phyloP scores from a whole-genome alignment of 1,140 invertebrate species.

The Drosophila kanapiae region DNA sequence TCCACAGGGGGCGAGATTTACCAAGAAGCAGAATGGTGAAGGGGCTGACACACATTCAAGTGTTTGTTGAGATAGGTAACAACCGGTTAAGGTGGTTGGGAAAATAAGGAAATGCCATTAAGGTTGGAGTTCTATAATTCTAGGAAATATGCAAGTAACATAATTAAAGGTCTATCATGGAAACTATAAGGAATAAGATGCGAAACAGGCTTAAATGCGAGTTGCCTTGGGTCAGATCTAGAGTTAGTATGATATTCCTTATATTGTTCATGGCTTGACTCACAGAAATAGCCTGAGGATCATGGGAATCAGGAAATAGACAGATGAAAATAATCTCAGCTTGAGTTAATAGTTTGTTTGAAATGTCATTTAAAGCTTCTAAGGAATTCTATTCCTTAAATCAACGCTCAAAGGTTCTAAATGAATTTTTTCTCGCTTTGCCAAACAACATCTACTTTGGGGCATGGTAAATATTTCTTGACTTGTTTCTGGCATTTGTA shows the following conservation, averaged over 20 bases:
- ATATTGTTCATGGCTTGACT: too few species aligned
- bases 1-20: conserved; percentile 1
- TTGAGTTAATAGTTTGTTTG: too few species aligned
- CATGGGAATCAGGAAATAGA: too few species aligned
- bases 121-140: too few species aligned
- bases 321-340: too few species aligned
- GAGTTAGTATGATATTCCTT: too few species aligned
- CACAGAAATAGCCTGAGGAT: too few species aligned
- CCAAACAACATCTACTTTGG: not conserved
- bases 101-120: not conserved
- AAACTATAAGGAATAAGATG: not conserved
- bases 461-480: conserved; percentile 1
- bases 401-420: too few species aligned
- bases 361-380: too few species aligned
- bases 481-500: not conserved
- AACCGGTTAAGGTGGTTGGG: not conserved
- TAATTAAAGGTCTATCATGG: not conserved
- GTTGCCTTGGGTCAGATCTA: not conserved
- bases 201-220: not conserved
- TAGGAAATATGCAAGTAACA: not conserved
- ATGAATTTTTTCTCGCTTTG: not conserved
- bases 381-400: too few species aligned
- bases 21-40: not conserved
- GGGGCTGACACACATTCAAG: not conserved
- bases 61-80: conserved; percentile 5